Evolutionary conservation across 2,888 invertebrate species (phyloP), one percentile per base, ranked within the genome.

Genomic region (Drosophila vallismaia): DNA sequence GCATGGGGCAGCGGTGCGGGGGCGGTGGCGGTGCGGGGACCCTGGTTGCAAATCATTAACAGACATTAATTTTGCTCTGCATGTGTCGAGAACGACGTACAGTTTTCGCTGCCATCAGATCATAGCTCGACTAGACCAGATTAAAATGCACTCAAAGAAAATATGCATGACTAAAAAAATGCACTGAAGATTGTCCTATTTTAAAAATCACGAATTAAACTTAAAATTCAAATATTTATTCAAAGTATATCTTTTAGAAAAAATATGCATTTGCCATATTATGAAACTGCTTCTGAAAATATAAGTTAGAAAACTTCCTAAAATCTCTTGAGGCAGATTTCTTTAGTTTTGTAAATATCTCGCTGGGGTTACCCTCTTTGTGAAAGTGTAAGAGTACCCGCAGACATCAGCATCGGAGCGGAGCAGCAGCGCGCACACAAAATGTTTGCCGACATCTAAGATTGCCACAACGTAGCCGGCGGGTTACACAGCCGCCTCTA

Each of bases 381-480:
- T n/a, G 26, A 0, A 48, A 49, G 42, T 62, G 46, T 26, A 2
- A 3, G 8, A 42, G 7, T 19, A 42, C 40, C 19, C 36, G 28
- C 33, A 33, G 29, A 52, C 53, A 56, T 70, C 42, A 57, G 62
- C 56, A 49, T 56, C 63, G 67, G 45, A 60, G 71, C 28, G 64
- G 31, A 42, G 68, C 80, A 83, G 77, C 87, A 83, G 40, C 19
- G 40, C 86, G 80, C 81, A 84, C 70, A 75, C 73, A 74, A 75
- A 83, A 87, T 83, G 82, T 82, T 82, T 83, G 84, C 86, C 81
- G 77, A 83, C 87, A 84, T 82, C 82, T 86, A 74, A 82, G 81
- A 82, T 86, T 86, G 87, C 69, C 85, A 72, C 80, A 84, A 84
- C 72, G 78, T 86, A 63, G 87, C 87, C 82, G 68, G 54, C 82